Evolutionary conservation across 2,888 invertebrate genomes (phyloP).

Genomic region (Temnothorax ravouxi): DNA sequence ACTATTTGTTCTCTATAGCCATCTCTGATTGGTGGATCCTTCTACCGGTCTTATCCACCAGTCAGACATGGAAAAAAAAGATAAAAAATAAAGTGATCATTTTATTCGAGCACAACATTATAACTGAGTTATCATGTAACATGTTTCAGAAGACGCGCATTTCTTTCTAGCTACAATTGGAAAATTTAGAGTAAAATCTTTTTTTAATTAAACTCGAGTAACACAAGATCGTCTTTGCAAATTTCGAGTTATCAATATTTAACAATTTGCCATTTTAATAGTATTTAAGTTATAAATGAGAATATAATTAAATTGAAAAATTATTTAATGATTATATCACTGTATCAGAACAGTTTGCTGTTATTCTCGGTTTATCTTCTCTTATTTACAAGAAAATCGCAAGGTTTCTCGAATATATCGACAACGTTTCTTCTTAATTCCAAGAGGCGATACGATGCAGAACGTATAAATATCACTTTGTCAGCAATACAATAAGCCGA

Average conservation of each 20-base stretch:
- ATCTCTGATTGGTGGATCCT: not conserved
- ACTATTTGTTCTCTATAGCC: not conserved
- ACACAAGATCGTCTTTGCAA: not conserved
- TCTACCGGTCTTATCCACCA: not conserved
- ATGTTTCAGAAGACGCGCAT: not conserved
- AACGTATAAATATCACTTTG: not conserved
- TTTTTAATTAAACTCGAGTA: not conserved
- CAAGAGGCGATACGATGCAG: not conserved
- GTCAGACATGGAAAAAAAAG: not conserved
- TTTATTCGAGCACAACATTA: conserved; percentile 2
- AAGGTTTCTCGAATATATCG: not conserved
- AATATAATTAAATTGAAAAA: not conserved
- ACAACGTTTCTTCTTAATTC: not conserved
- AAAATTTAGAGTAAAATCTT: not conserved
- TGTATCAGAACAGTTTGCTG: not conserved
- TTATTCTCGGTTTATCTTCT: not conserved
- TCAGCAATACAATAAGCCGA: not conserved
- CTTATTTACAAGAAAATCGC: conserved; percentile 1
- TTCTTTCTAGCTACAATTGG: not conserved
- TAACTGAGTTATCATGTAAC: not conserved
- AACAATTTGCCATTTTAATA: not conserved
- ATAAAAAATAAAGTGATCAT: not conserved
- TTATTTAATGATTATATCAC: not conserved
- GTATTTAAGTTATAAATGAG: not conserved
- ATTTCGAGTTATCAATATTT: not conserved